These are phyloP conservation scores for Saccostrea cuccullata DNA, from an alignment of 1,140 invertebrate species.

Conservation along the genomic window DNA sequence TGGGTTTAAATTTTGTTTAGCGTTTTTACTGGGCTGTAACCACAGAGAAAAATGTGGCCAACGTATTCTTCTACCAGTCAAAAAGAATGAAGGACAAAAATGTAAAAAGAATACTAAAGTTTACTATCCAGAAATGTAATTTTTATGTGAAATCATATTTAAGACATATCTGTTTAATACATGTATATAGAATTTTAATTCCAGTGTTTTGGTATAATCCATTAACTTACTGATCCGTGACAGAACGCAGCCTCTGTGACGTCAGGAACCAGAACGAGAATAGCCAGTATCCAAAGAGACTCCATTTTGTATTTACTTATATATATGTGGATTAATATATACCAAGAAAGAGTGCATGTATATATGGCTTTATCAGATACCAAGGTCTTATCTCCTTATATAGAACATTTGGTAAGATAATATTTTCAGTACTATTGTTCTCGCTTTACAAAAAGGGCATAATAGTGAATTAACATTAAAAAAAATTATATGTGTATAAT, in stretches of 20 bases:
- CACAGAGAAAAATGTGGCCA: background rate
- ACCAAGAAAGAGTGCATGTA: too few species aligned
- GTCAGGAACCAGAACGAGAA: background rate
- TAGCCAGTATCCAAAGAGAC: background rate
- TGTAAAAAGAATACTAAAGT: too few species aligned
- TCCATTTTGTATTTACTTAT: background rate
- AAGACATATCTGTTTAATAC: background rate
- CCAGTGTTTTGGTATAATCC: background rate
- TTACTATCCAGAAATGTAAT: too few species aligned
- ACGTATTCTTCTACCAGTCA: too few species aligned
- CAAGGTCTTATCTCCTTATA: background rate
- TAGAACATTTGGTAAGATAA: background rate
- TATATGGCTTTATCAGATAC: background rate
- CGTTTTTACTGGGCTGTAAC: constrained; percentile 63
- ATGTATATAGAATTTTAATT: background rate
- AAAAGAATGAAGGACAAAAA: too few species aligned
- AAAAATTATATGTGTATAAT: too few species aligned
- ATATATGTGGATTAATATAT: too few species aligned
- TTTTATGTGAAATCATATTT: too few species aligned
- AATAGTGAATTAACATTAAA: too few species aligned
- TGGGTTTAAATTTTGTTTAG: constrained; percentile 52
- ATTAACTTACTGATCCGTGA: background rate
- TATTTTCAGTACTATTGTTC: too few species aligned
- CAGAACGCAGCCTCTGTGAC: background rate
- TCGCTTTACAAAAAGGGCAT: too few species aligned